Evolutionary conservation across 2,113 vertebrate species (phyloP).

Genomic region (Sclerurus mexicanus): DNA sequence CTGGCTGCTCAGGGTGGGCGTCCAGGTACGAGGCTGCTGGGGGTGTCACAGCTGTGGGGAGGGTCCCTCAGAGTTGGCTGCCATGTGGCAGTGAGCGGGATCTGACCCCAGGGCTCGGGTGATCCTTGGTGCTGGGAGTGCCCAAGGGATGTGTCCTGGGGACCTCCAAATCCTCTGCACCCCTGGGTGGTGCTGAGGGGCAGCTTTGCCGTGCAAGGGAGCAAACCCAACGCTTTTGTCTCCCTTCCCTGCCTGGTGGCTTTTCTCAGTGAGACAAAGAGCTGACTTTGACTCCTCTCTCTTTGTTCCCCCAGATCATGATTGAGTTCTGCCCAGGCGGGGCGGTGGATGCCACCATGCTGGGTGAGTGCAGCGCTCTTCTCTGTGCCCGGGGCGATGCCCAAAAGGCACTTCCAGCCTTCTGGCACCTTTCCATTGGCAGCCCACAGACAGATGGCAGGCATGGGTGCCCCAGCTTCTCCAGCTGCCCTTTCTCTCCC

Average conservation of each 20-base stretch:
- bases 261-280: not conserved
- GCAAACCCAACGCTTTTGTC: not conserved
- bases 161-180: not conserved
- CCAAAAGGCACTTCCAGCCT: not conserved
- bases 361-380: slow-evolving; percentile 37
- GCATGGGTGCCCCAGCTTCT: not conserved
- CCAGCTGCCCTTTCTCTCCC: not conserved
- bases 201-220: not conserved
- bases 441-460: not conserved
- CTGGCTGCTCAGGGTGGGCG: not conserved
- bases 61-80: accelerated
- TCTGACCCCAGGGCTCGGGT: not conserved
- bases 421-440: not conserved
- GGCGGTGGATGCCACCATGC: slow-evolving; percentile 55
- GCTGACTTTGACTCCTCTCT: not conserved
- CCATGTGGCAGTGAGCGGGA: not conserved
- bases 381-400: accelerated
- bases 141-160: not conserved
- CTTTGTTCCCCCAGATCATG: slow-evolving; percentile 86
- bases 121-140: accelerated
- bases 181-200: not conserved
- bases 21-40: not conserved
- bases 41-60: not conserved
- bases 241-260: accelerated
- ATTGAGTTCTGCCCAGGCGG: slow-evolving; percentile 91